These are phyloP conservation scores for Apostichopus leukothele DNA, from an alignment of 53 echinoderm and acorn worm genomes.

Conservation along the genomic window DNA sequence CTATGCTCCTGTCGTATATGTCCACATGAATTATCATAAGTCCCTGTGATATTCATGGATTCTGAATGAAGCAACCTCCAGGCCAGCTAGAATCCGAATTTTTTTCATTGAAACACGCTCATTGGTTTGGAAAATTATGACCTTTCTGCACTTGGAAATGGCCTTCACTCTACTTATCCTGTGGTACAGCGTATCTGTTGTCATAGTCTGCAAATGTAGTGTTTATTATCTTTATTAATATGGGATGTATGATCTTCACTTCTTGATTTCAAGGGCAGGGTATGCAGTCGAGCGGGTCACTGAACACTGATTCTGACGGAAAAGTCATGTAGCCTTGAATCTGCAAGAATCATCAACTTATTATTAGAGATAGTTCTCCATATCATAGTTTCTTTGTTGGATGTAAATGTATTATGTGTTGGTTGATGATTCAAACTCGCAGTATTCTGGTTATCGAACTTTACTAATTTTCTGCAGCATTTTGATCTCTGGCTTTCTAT, in stretches of 20 bases:
- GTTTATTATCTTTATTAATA: background rate
- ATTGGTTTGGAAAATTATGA: background rate
- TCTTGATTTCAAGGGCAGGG: background rate
- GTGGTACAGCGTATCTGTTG: conserved; percentile 1
- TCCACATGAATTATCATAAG: too few species aligned
- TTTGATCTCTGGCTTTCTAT: too few species aligned
- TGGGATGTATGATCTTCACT: background rate
- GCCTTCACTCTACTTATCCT: background rate
- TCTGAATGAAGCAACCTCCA: background rate
- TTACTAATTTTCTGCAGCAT: too few species aligned
- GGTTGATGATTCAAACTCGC: too few species aligned
- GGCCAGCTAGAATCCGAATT: background rate
- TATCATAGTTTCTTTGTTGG: too few species aligned
- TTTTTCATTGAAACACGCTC: background rate
- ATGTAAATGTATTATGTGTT: too few species aligned
- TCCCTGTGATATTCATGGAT: background rate
- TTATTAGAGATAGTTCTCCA: too few species aligned
- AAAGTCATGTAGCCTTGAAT: too few species aligned
- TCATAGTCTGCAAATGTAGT: background rate
- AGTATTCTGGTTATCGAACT: too few species aligned
- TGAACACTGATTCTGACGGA: background rate
- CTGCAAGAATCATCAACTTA: too few species aligned
- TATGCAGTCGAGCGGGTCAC: background rate
- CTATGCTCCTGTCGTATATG: too few species aligned
- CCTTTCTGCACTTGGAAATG: background rate